Percentiles rank a stretch among this genome's conserved stretches.
Conservation (phyloP, 2,888 invertebrate species). For the Cactoblastis cactorum region DNA sequence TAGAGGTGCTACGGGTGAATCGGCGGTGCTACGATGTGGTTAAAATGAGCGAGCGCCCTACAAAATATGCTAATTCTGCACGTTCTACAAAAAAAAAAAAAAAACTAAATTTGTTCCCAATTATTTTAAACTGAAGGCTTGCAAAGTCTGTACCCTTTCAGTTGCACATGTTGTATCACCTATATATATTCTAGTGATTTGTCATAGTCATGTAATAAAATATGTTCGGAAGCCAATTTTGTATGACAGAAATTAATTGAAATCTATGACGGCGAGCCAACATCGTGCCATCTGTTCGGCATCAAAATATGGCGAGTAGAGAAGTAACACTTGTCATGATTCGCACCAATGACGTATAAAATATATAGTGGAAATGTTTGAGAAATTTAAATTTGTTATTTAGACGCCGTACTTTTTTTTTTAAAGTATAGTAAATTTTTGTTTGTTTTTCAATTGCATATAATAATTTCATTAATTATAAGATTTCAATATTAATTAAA, state of each 20-base stretch:
- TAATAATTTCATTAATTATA: too few relatives aligned
- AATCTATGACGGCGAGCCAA: slow-evolving; percentile 58
- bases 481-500: too few relatives aligned
- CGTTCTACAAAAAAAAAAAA: too few relatives aligned
- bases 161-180: background rate
- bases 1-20: background rate
- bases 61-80: too few relatives aligned
- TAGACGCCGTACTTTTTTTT: too few relatives aligned
- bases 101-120: too few relatives aligned
- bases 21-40: background rate
- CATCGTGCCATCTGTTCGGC: slow-evolving; percentile 54
- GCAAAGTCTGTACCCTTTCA: background rate
- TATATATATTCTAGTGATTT: slow-evolving; percentile 27
- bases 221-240: slow-evolving; percentile 54
- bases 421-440: too few relatives aligned
- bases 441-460: too few relatives aligned
- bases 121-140: background rate
- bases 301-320: background rate
- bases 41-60: too few relatives aligned
- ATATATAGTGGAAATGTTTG: background rate
- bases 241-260: slow-evolving; percentile 74
- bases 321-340: background rate
- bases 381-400: too few relatives aligned
- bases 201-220: slow-evolving; percentile 51
- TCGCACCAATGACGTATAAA: background rate